Percentiles rank a stretch among this genome's conserved stretches.
Evolutionary conservation across 2,113 vertebrate species (phyloP).

Genomic region (Cairina moschata): DNA sequence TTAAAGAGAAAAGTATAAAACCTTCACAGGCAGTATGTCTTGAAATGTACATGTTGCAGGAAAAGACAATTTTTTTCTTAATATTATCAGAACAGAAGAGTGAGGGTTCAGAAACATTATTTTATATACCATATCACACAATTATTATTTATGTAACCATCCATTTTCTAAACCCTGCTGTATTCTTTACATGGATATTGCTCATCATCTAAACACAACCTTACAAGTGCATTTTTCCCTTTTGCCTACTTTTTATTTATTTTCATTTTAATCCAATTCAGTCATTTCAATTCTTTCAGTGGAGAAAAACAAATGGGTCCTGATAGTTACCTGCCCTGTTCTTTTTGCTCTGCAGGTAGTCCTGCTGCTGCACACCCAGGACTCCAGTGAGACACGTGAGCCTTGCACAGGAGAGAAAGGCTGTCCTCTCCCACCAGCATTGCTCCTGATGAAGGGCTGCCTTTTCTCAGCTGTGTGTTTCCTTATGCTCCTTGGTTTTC

Average conservation of each 20-base stretch:
- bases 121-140: not conserved
- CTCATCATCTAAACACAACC: not conserved
- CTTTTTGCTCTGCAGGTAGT: not conserved
- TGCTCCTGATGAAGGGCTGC: not conserved
- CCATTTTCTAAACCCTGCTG: not conserved
- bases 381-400: fast-evolving
- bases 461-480: not conserved
- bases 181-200: not conserved
- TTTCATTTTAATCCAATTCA: not conserved
- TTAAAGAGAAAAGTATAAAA: not conserved
- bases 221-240: not conserved
- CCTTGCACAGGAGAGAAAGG: not conserved
- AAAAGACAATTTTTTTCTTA: not conserved
- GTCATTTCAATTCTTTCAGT: not conserved
- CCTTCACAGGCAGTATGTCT: not conserved
- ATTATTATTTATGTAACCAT: not conserved
- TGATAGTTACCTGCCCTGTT: not conserved
- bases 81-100: not conserved
- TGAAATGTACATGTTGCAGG: not conserved
- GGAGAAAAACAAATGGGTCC: not conserved
- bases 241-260: not conserved
- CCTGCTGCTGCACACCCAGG: not conserved
- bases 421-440: not conserved
- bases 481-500: not conserved
- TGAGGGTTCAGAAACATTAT: not conserved